Conservation (phyloP, 2,888 invertebrate species). For the Morpho achilles region DNA sequence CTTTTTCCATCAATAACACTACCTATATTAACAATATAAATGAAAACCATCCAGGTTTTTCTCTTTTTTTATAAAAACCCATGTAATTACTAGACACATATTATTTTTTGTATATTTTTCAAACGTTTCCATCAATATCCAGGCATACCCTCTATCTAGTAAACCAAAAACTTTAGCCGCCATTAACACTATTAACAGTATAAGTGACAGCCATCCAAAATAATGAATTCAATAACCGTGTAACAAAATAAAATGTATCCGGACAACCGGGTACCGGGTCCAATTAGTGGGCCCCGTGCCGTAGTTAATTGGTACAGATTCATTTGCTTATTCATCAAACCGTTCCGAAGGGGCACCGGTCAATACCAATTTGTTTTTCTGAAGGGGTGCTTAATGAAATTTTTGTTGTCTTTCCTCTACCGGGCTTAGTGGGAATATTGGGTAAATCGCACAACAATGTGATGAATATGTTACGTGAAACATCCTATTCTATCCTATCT, state of each 20-base stretch:
- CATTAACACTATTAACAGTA: conserved; percentile 16
- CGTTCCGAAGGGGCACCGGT: conserved; percentile 30
- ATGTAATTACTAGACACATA: too few relatives aligned
- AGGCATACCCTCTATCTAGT: too few relatives aligned
- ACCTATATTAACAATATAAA: too few relatives aligned
- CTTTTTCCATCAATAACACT: too few relatives aligned
- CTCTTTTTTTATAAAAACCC: too few relatives aligned
- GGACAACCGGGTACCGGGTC: conserved; percentile 26
- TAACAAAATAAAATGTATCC: conserved; percentile 13
- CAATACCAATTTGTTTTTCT: conserved; percentile 31
- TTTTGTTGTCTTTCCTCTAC: conserved; percentile 5
- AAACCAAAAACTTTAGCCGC: too few relatives aligned
- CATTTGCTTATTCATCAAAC: conserved; percentile 49
- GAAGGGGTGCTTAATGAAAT: conserved; percentile 21
- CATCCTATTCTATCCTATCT: too few relatives aligned
- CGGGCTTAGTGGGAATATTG: neutral
- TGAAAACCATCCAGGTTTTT: too few relatives aligned
- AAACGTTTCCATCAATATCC: too few relatives aligned
- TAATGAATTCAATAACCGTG: conserved; percentile 24
- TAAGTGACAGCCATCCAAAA: conserved; percentile 24
- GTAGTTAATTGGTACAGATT: conserved; percentile 46
- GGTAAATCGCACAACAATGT: too few relatives aligned
- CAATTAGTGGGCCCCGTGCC: conserved; percentile 40
- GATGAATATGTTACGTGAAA: too few relatives aligned
- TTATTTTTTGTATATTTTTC: too few relatives aligned